Base-by-base conservation (phyloP, 1,140 invertebrate species). In the Solenopsis invicta region DNA sequence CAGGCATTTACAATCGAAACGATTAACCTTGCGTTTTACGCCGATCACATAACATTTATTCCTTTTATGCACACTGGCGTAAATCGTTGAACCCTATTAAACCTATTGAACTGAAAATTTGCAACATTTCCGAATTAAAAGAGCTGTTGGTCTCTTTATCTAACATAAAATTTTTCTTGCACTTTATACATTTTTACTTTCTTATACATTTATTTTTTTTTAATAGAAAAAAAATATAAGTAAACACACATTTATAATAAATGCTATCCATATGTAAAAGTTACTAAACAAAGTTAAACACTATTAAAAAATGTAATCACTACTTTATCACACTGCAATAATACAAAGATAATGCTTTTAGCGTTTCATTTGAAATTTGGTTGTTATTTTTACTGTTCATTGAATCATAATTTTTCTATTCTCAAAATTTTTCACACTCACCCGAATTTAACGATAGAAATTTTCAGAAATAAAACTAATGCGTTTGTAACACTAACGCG, bases 351-450 rank as follows among this genome's bases (percentile, higher is more conserved):
- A 56, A 37, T 56, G 18, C 61, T 41, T 41, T 4, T 24, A 29
- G 16, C 16, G 21, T 21, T 18, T 76, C 5, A 29, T 29, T 29
- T 29, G 0, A 0, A 75, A 24, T 61, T 6, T 9, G 0, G 12
- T 41, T n/a, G 21, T 41, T 59, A 9, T 16, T 9, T 61, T 41
- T 9, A 59, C 16, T 18, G 13, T 76, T 76, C 45, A 59, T 12
- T 76, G 9, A 61, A 45, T 13, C 4, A 12, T 61, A 76, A 61
- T 76, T 61, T 76, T 76, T 24, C 9, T 72, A 72, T 52, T 50
- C 12, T 50, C 45, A 50, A 71, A 71, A 21, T 5, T 10, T 72
- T 41, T 50, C 24, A 52, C 16, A 29, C 13, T 24, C 45, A 29
- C 6, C 8, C 3, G 41, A 29, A 29, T 50, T 24, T 71, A 71